phyloP scores from a whole-genome alignment of 2,797 vertebrate species.

The Tinamus major region DNA sequence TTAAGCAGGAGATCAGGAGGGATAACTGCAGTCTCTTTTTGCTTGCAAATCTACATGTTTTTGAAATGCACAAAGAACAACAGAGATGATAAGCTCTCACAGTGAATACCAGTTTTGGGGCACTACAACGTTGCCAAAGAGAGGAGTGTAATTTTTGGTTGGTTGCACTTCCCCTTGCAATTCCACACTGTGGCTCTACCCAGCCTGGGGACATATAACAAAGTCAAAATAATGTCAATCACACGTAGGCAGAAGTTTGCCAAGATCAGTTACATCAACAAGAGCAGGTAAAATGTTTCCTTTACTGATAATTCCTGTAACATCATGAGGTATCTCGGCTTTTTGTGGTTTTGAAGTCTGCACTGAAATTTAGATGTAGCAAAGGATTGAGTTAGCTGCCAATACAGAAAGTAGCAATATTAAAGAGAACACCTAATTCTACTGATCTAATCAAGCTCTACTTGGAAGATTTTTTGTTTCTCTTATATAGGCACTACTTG shows the following conservation, averaged over 20 bases:
- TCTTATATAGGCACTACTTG: neutral
- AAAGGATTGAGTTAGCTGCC: neutral
- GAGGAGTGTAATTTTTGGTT: neutral
- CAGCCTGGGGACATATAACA: neutral
- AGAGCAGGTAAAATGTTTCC: neutral
- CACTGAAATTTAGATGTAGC: neutral
- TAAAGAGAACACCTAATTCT: neutral
- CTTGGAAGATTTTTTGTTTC: neutral
- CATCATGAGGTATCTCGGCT: neutral
- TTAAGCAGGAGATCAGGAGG: neutral
- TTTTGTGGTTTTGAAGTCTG: neutral
- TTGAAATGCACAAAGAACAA: neutral
- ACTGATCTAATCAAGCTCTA: neutral
- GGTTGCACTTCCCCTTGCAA: neutral
- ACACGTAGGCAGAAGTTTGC: neutral
- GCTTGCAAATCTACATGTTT: neutral
- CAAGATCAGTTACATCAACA: neutral
- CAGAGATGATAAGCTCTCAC: neutral
- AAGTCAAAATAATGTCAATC: neutral
- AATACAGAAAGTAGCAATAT: neutral
- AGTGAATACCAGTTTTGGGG: neutral
- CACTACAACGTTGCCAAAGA: neutral
- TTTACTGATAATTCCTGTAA: neutral
- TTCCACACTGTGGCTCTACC: rapidly evolving
- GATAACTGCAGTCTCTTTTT: neutral